Conservation (phyloP, 2,888 invertebrate genomes). For the Philereme transversata region DNA sequence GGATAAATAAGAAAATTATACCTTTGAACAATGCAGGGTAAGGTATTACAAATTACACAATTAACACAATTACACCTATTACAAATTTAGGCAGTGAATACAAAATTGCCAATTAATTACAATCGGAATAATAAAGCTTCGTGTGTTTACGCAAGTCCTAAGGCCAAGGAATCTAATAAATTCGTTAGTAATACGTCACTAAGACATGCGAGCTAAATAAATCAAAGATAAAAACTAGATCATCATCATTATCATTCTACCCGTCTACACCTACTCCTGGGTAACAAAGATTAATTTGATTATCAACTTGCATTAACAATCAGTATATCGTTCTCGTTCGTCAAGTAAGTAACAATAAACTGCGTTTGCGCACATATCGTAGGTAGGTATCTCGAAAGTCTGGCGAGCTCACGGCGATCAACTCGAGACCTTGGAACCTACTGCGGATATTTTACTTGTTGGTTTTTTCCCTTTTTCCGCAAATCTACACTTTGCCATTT, state of each 20-base stretch:
- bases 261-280: conserved; percentile 1
- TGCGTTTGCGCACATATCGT: conserved; percentile 52
- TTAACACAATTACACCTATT: too few relatives aligned
- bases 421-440: conserved; percentile 72
- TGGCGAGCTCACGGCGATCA: conserved; percentile 71
- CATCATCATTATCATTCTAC: not conserved
- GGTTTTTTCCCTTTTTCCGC: conserved; percentile 71
- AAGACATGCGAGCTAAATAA: not conserved
- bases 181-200: conserved; percentile 6
- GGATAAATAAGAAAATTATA: conserved; percentile 11
- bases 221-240: not conserved
- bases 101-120: conserved; percentile 30
- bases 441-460: conserved; percentile 72
- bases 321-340: conserved; percentile 18
- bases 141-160: conserved; percentile 14
- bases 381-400: conserved; percentile 67
- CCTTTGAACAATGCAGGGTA: conserved; percentile 13
- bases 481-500: conserved; percentile 58
- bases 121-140: conserved; percentile 12
- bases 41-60: too few relatives aligned
- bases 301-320: conserved; percentile 12
- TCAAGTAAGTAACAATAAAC: conserved; percentile 46
- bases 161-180: conserved; percentile 18
- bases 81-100: conserved; percentile 17
- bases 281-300: conserved; percentile 1